Percentiles rank a stretch among this genome's conserved stretches.
These are phyloP conservation scores for Polyommatus iphigenia DNA, from an alignment of 2,888 invertebrate genomes.

Conservation along the genomic window DNA sequence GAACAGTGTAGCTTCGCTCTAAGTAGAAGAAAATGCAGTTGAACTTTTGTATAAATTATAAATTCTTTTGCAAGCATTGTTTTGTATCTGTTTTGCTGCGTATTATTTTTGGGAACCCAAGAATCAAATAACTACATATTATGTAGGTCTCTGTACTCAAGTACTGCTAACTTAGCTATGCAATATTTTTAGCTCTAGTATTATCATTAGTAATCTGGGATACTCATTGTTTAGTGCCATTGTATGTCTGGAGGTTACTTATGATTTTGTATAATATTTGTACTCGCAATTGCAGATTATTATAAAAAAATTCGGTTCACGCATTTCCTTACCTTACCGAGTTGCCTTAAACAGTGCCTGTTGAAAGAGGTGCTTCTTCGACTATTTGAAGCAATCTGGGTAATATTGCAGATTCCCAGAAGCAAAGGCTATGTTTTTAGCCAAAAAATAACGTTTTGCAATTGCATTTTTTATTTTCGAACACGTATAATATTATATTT, in stretches of 20 bases:
- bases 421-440: neutral
- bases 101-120: neutral
- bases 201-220: constrained; percentile 11
- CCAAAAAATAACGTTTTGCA: neutral
- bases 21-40: neutral
- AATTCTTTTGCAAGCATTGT: neutral
- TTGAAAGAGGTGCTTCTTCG: neutral
- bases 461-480: constrained; percentile 23
- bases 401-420: neutral
- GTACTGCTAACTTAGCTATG: neutral
- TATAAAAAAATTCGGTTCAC: neutral
- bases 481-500: constrained; percentile 23
- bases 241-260: neutral
- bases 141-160: neutral
- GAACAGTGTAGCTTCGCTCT: too few species aligned
- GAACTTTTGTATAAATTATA: too few species aligned
- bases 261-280: neutral
- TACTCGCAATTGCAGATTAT: neutral
- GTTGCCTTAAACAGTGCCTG: constrained; percentile 28
- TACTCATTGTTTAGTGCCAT: constrained; percentile 29
- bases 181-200: neutral
- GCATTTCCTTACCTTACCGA: constrained; percentile 10
- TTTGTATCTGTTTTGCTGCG: neutral
- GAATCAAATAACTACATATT: neutral
- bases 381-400: neutral